Base-by-base conservation (phyloP, 37 sponge, comb jelly and placozoan genomes). In the Lycopodina hypogea region DNA sequence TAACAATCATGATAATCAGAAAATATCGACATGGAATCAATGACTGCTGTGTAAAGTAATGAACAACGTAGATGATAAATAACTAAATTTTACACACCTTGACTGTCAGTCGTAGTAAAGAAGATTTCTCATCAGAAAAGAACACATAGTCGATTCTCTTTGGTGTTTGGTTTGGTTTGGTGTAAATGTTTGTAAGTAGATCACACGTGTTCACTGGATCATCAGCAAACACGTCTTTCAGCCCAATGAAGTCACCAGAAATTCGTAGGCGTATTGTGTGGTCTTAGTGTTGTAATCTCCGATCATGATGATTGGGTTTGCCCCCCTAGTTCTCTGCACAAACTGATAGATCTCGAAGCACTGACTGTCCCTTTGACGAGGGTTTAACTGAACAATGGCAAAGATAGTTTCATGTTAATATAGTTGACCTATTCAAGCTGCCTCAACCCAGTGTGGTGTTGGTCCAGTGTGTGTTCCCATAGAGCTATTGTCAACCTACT, bases 271-370 rank as follows among this genome's bases (percentile, higher is more conserved):
- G 0, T 34, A 18, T 62, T 93, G 89, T 19, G 19, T 60, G 34
- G 74, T 59, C 56, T 73, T 63, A 18, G 84, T 86, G 83, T 93
- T 93, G 70, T 88, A 88, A 61, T 93, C 93, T 15, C 93, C 93
- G 12, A 57, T 29, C 14, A 93, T 67, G 38, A 93, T 81, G 15
- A 81, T 86, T 29, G 82, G 90, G 58, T 82, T 75, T 15, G 15
- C 17, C 45, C 86, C 83, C 26, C 79, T 51, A 12, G 86, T 85
- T 9, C 62, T n/a, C 37, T 74, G 52, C 33, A 93, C 65, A 40
- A 93, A 88, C 65, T 88, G 90, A 28, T 59, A 52, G 23, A 74
- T 38, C 78, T 93, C 83, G 69, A 85, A 81, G 35, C 88, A 24
- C 29, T 93, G 86, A 42, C 56, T 75, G 3, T 77, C 74, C 11